Conservation (phyloP, 2,113 vertebrate genomes). For the Chloropsis cyanopogon region DNA sequence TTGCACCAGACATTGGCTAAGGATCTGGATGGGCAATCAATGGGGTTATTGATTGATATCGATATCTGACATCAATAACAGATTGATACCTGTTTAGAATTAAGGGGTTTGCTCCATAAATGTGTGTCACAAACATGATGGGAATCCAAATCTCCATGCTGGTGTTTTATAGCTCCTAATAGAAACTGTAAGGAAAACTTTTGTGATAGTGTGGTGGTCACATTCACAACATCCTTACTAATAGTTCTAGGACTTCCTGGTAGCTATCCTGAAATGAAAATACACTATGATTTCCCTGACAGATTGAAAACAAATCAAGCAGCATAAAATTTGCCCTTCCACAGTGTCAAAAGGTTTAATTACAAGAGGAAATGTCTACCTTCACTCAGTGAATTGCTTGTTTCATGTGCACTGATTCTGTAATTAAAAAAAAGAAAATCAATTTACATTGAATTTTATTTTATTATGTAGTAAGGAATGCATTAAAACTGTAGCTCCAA, state of each 20-base stretch:
- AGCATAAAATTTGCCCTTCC: background rate
- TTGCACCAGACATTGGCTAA: background rate
- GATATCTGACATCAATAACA: no score
- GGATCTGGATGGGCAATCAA: background rate
- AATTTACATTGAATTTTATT: constrained; percentile 35
- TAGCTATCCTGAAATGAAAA: background rate
- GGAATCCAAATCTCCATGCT: background rate
- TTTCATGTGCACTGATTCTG: background rate
- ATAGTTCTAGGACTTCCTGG: background rate
- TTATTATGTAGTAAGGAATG: constrained; percentile 9
- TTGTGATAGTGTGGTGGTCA: background rate
- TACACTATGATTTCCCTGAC: background rate
- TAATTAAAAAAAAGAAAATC: background rate
- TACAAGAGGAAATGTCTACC: background rate
- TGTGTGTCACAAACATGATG: background rate
- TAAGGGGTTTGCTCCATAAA: background rate
- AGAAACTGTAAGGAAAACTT: background rate
- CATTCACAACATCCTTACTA: background rate
- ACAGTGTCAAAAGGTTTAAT: background rate
- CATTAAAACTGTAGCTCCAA: background rate
- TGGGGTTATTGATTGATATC: background rate
- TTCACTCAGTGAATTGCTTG: background rate
- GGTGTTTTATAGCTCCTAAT: background rate
- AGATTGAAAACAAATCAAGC: background rate
- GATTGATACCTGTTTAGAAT: no score